Evolutionary conservation across 2,797 vertebrate species (phyloP).

Genomic region (Brotula barbata): DNA sequence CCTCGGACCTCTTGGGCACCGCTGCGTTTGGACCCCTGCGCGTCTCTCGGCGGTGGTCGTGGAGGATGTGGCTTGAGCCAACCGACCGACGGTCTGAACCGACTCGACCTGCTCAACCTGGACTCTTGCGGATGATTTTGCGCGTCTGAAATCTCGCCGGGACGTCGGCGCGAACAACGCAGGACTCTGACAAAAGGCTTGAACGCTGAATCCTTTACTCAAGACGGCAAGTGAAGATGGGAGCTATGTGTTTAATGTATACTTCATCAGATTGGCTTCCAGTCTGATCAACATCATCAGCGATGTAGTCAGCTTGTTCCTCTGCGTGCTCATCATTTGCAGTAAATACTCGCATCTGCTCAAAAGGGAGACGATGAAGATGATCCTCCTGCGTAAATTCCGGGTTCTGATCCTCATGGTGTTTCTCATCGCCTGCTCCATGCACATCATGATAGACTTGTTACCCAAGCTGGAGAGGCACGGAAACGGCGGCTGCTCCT

Average conservation of each 20-base stretch:
- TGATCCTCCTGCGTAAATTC: constrained; percentile 93
- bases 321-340: constrained; percentile 80
- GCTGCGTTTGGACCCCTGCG: constrained; percentile 7
- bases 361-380: constrained; percentile 83
- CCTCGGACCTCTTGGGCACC: constrained; percentile 49
- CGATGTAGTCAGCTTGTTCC: constrained; percentile 82
- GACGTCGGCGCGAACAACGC: constrained; percentile 30
- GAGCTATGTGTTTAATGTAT: constrained; percentile 73
- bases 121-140: constrained; percentile 60
- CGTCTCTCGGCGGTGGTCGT: too few relatives aligned
- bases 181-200: constrained; percentile 49
- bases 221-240: constrained; percentile 80
- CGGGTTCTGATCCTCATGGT: constrained; percentile 91
- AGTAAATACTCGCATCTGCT: constrained; percentile 77
- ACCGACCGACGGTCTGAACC: constrained; percentile 54
- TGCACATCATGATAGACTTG: constrained; percentile 96
- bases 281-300: constrained; percentile 79
- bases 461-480: constrained; percentile 89
- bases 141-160: constrained; percentile 46
- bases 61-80: constrained; percentile 67
- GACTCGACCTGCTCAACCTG: constrained; percentile 66
- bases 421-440: constrained; percentile 90
- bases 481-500: constrained; percentile 84
- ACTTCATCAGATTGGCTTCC: constrained; percentile 76
- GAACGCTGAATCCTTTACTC: constrained; percentile 73